Evolutionary conservation across 2,113 vertebrate species (phyloP).

Genomic region (Strix uralensis): DNA sequence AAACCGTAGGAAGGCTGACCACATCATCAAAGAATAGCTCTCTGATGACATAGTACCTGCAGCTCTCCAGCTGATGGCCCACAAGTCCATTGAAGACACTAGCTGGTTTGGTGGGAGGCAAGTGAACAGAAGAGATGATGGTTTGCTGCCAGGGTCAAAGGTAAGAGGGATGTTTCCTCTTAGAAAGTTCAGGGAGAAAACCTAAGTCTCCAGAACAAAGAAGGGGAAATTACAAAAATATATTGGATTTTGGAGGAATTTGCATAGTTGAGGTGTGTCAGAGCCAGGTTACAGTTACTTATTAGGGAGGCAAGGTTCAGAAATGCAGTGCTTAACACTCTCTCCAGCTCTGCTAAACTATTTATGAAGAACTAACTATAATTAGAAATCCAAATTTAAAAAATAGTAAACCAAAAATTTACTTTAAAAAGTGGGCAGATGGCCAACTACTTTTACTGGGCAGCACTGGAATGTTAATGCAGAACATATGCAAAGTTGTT

Average conservation of each 20-base stretch:
- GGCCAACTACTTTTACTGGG: slow-evolving; percentile 58
- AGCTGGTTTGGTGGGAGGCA: not conserved
- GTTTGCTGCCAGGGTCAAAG: slow-evolving; percentile 16
- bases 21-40: slow-evolving; percentile 56
- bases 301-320: slow-evolving; percentile 30
- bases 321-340: slow-evolving; percentile 19
- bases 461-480: slow-evolving; percentile 60
- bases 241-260: slow-evolving; percentile 39
- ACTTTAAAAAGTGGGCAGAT: slow-evolving; percentile 46
- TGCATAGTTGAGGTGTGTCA: slow-evolving; percentile 21
- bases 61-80: not conserved
- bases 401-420: slow-evolving; percentile 55
- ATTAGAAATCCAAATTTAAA: slow-evolving; percentile 58
- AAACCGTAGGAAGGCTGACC: slow-evolving; percentile 31
- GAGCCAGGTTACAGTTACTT: not conserved
- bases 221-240: slow-evolving; percentile 58
- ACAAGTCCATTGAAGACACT: not conserved
- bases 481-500: slow-evolving; percentile 21
- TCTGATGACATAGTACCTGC: slow-evolving; percentile 39
- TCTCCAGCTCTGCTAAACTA: slow-evolving; percentile 44
- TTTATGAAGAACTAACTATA: slow-evolving; percentile 54
- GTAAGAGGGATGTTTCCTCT: slow-evolving; percentile 39
- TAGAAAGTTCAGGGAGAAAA: slow-evolving; percentile 29
- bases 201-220: slow-evolving; percentile 15
- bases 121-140: not conserved